Conservation (phyloP, 2,888 invertebrate genomes). For the Brachyopa scutellaris region DNA sequence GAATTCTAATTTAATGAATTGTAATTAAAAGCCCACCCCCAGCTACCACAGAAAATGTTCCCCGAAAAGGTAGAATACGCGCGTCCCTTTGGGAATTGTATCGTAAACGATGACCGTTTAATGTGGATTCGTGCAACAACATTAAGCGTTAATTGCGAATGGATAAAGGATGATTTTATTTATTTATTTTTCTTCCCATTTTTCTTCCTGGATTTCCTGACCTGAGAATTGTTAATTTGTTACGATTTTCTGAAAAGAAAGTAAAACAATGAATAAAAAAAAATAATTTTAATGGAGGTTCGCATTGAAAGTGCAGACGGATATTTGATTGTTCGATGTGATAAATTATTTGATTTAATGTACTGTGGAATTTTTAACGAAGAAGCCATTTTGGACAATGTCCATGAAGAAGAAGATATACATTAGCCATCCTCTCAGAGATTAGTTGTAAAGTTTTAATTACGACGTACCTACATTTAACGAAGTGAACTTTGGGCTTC, state of each 20-base stretch:
- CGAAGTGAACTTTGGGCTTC: no score
- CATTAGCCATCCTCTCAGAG: no score
- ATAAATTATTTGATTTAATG: conserved; percentile 13
- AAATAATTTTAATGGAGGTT: conserved; percentile 18
- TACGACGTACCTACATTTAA: no score
- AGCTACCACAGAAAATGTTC: conserved; percentile 23
- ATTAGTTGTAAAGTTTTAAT: no score
- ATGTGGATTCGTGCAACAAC: conserved; percentile 20
- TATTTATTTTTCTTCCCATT: not conserved
- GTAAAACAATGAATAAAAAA: no score
- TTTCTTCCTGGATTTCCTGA: not conserved
- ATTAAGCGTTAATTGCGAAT: conserved; percentile 55
- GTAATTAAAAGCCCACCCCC: conserved; percentile 32
- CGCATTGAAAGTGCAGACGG: not conserved
- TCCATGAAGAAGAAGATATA: no score
- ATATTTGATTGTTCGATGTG: not conserved
- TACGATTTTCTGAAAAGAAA: conserved; percentile 1
- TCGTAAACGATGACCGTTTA: conserved; percentile 46
- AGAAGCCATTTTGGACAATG: not conserved
- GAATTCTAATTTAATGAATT: conserved; percentile 42
- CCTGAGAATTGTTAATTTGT: conserved; percentile 13
- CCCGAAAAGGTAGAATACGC: conserved; percentile 17
- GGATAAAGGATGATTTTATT: conserved; percentile 34
- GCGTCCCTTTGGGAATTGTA: conserved; percentile 30
- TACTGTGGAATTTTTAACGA: not conserved